Conservation (phyloP, 2,113 vertebrate species). For the Dasyornis broadbenti region DNA sequence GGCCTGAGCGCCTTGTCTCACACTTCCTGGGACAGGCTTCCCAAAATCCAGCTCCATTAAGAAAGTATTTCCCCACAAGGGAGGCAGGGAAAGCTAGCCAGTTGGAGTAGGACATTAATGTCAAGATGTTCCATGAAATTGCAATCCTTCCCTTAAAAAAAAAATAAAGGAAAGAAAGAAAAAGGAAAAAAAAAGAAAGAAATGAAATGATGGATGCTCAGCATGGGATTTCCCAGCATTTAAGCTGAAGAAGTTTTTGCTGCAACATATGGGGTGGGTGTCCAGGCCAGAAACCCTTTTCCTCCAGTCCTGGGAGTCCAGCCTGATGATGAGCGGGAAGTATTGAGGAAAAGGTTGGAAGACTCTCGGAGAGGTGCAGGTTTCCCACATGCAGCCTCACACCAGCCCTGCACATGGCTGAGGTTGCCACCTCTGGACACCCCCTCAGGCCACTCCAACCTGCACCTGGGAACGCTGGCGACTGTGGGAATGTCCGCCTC, state of each 20-base stretch:
- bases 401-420: neutral
- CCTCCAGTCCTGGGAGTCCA: neutral
- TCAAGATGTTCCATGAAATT: neutral
- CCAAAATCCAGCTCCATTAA: neutral
- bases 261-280: neutral
- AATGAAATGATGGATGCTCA: neutral
- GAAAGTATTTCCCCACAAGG: neutral
- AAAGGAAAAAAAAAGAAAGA: neutral
- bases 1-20: neutral
- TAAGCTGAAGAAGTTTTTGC: neutral
- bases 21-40: neutral
- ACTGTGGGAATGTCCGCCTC: accelerated
- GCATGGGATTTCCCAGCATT: neutral
- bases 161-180: neutral
- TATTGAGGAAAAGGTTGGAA: neutral
- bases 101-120: neutral
- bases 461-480: neutral
- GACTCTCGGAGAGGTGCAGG: neutral
- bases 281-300: neutral
- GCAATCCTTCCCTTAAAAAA: neutral
- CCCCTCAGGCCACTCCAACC: neutral
- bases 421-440: neutral
- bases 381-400: neutral
- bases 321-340: accelerated
- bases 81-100: neutral